phyloP scores from a whole-genome alignment of 2,888 invertebrate genomes.

The Rhodophaea formosa region DNA sequence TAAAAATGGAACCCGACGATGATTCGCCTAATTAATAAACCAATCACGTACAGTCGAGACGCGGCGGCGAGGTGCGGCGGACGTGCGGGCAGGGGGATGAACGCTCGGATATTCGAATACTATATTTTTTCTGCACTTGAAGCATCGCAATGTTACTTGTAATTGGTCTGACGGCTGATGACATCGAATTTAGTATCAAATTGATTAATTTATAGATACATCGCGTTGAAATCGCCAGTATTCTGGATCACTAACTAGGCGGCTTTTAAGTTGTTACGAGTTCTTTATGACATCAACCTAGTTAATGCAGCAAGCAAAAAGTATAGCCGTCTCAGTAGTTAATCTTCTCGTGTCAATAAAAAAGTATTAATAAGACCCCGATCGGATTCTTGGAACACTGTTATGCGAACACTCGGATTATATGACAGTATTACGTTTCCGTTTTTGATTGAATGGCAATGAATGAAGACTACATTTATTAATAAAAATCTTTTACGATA shows the following conservation, averaged over 20 bases:
- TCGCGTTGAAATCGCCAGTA: conserved; percentile 44
- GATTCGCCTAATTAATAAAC: conserved; percentile 82
- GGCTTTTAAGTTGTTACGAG: conserved; percentile 1
- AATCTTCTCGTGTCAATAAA: conserved; percentile 55
- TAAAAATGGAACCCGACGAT: conserved; percentile 75
- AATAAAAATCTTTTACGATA: conserved; percentile 55
- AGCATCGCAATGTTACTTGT: conserved; percentile 73
- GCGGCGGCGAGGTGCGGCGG: conserved; percentile 79
- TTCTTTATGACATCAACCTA: conserved; percentile 13
- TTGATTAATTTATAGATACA: conserved; percentile 45
- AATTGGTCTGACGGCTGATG: conserved; percentile 74
- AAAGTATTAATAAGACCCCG: conserved; percentile 51
- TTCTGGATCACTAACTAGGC: not conserved
- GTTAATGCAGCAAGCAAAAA: conserved; percentile 36
- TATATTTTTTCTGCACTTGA: conserved; percentile 76
- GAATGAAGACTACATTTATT: conserved; percentile 50
- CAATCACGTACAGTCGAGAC: conserved; percentile 81
- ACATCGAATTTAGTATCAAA: conserved; percentile 64
- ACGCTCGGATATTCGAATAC: conserved; percentile 77
- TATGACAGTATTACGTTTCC: conserved; percentile 57
- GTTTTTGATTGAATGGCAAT: conserved; percentile 55
- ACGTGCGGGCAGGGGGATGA: conserved; percentile 80
- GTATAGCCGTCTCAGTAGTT: conserved; percentile 37
- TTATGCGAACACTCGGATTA: conserved; percentile 51
- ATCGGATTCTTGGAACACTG: conserved; percentile 52